Evolutionary conservation across 2,113 vertebrate genomes (phyloP).

Genomic region (Neodon shergylaensis): DNA sequence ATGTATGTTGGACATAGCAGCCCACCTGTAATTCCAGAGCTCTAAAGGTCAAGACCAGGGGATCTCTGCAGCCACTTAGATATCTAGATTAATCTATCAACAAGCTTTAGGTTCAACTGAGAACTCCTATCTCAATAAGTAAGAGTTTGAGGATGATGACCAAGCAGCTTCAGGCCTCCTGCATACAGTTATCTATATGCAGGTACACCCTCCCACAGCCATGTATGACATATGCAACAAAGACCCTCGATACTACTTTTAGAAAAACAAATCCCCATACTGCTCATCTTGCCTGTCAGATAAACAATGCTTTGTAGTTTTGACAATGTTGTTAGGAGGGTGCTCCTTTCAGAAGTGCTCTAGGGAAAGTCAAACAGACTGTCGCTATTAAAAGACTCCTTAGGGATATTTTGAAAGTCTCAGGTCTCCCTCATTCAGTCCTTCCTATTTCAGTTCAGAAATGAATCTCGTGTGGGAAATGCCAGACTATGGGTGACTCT

Average conservation of each 20-base stretch:
- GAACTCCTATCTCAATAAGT: not conserved
- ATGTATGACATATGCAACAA: not conserved
- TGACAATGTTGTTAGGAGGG: not conserved
- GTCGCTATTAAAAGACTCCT: slow-evolving; percentile 37
- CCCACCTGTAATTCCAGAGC: no score
- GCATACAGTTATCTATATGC: not conserved
- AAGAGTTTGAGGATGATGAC: not conserved
- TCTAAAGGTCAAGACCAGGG: not conserved
- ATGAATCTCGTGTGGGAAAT: not conserved
- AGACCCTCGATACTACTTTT: not conserved
- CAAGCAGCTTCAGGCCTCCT: no score
- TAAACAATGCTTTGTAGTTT: not conserved
- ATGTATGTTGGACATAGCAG: not conserved
- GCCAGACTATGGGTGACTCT: not conserved
- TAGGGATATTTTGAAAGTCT: slow-evolving; percentile 3
- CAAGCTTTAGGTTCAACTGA: not conserved
- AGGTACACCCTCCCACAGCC: not conserved
- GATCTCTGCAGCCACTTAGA: no score
- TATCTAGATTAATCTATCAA: not conserved
- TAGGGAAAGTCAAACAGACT: not conserved
- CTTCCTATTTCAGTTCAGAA: slow-evolving; percentile 14
- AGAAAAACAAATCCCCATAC: not conserved
- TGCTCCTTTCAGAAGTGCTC: not conserved
- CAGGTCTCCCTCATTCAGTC: not conserved
- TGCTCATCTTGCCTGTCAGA: not conserved